Percentiles rank a stretch among this genome's conserved stretches.
These are phyloP conservation scores for Nemotelus pantherinus DNA, from an alignment of 2,888 invertebrate genomes.

Conservation along the genomic window DNA sequence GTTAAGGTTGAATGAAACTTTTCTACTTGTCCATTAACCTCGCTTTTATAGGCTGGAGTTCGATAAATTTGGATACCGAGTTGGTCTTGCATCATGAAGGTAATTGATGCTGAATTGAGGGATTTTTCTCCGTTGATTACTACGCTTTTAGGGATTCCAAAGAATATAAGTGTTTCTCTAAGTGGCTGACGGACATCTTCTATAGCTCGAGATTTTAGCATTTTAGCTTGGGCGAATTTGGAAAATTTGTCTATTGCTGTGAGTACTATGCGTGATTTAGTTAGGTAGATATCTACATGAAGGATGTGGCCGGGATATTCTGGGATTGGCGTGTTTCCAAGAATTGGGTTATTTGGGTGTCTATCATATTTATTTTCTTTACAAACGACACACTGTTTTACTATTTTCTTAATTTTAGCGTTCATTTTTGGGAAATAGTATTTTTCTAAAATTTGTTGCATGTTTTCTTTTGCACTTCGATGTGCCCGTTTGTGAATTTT, in stretches of 20 bases:
- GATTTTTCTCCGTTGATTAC: slow-evolving; percentile 47
- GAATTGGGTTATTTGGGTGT: slow-evolving; percentile 44
- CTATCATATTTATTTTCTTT: slow-evolving; percentile 26
- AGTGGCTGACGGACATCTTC: not conserved
- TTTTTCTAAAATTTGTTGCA: too few relatives aligned
- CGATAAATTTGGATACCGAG: too few relatives aligned
- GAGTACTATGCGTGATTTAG: too few relatives aligned
- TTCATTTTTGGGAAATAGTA: too few relatives aligned
- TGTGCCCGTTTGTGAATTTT: too few relatives aligned
- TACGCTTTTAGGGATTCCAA: slow-evolving; percentile 32
- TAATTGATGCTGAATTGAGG: slow-evolving; percentile 22
- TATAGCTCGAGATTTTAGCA: too few relatives aligned
- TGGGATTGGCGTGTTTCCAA: slow-evolving; percentile 43
- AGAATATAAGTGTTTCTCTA: slow-evolving; percentile 26
- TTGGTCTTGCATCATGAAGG: too few relatives aligned
- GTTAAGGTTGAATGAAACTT: slow-evolving; percentile 46
- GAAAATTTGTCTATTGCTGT: too few relatives aligned
- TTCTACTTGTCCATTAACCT: slow-evolving; percentile 48
- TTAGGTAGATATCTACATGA: slow-evolving; percentile 14
- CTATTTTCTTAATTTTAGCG: too few relatives aligned
- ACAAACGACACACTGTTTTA: not conserved
- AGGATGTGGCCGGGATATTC: slow-evolving; percentile 43
- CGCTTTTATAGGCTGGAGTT: slow-evolving; percentile 9
- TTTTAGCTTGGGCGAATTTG: too few relatives aligned
- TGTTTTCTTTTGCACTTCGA: too few relatives aligned